Base-by-base conservation (phyloP, 2,888 invertebrate genomes). In the Elysia crispata region DNA sequence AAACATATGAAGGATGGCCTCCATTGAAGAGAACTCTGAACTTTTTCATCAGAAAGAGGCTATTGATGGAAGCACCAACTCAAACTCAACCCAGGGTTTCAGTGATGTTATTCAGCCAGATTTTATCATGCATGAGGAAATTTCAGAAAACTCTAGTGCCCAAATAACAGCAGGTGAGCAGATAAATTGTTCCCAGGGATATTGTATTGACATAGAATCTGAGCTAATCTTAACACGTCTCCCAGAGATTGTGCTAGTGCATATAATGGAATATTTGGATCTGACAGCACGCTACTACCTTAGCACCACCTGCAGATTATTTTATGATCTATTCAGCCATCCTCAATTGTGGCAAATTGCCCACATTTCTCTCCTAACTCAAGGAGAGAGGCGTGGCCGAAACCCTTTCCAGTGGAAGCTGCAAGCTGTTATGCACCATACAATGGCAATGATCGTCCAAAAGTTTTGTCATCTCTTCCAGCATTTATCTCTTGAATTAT, bases 401-500 rank as follows among this genome's bases (percentile, higher is more conserved):
- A 54, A 57, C 25, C 50, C 20, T 25, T 54, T 28, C 1, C 49
- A 72, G 13, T 81, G 77, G 31, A 54, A 60, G 23, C 30, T 69
- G n/a, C 66, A 33, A 23, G 23, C 57, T 33, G 15, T 62, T 54
- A 76, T 79, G 79, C 77, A 83, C 30, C 1, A 82, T 72, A 49
- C 80, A 81, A 73, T 83, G 85, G 49, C 31, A 82, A 79, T 85
- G 49, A 82, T 89, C 60, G 83, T 87, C 0, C 77, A 85, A 57
- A 83, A 83, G 23, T 90, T 87, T 82, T 89, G 88, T 8, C 85
- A 86, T 28, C 86, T 87, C 54, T 88, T 89, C 75, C 88, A 89
- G 74, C 82, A 87, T 66, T 81, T 90, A 31, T 87, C 87, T 1
- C 81, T 90, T 0, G 72, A 79, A 30, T 79, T 89, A 30, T 64